Evolutionary conservation across 2,113 vertebrate genomes (phyloP).

Genomic region (Tonatia bakeri): DNA sequence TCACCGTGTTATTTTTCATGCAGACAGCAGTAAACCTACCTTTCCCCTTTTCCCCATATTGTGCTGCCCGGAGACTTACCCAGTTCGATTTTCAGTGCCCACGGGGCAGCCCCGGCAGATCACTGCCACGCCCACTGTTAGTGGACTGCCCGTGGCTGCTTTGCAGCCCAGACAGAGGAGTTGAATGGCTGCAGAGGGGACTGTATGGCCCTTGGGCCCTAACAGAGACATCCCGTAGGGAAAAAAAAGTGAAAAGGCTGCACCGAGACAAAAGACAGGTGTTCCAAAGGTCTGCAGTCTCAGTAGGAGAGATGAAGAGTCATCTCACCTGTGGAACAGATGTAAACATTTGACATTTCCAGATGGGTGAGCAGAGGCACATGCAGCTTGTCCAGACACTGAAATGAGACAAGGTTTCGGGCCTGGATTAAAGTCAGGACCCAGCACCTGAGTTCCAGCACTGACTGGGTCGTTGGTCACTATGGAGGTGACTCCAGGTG

Average conservation of each 20-base stretch:
- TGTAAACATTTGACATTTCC: background rate
- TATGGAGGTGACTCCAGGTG: background rate
- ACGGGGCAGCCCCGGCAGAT: too few species aligned
- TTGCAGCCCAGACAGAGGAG: too few species aligned
- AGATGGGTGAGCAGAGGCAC: background rate
- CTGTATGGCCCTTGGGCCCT: too few species aligned
- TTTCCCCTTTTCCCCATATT: background rate
- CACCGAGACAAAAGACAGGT: background rate
- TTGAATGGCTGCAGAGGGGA: too few species aligned
- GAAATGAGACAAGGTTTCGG: background rate
- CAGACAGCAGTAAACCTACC: too few species aligned
- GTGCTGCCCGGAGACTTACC: background rate
- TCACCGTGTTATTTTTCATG: too few species aligned
- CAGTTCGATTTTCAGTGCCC: background rate
- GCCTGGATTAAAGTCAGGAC: background rate
- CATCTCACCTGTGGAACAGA: background rate
- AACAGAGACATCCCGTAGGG: background rate
- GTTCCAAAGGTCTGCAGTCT: background rate
- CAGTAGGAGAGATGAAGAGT: background rate
- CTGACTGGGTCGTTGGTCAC: accelerated
- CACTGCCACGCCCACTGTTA: too few species aligned
- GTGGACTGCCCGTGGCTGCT: too few species aligned
- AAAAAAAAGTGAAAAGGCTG: too few species aligned
- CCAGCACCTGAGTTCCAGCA: too few species aligned
- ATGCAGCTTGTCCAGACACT: background rate